Base-by-base conservation (phyloP, 1,140 invertebrate species). In the Nylanderia fulva region DNA sequence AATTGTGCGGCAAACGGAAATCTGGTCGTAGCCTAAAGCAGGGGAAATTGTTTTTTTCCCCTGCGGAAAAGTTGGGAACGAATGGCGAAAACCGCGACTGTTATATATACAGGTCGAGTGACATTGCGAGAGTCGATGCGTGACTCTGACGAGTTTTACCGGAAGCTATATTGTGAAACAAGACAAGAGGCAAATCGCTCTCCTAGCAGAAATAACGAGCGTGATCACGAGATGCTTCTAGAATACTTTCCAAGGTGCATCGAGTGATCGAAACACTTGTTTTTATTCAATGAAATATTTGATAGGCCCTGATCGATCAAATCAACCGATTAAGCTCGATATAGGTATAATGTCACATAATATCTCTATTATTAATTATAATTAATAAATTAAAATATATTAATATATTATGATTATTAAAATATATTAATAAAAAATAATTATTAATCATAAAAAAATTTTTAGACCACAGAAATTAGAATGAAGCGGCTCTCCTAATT, bases 1-100 rank as follows among this genome's bases (percentile, higher is more conserved):
- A 76, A 76, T 63, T 76, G 74, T 76, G 24, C 33, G 56, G 29
- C 52, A 52, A 58, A 8, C 52, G 71, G 71, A 74, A 58, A 74
- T 74, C 71, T 39, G 33, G 39, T 52, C 52, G 52, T n/a, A 11
- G 33, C 8, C 52, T n/a, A 4, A 21, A 11, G 7, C 2, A 36
- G 33, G 36, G 36, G 36, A 27, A 8, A 24, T 6, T 76, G 74
- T 76, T 76, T 63, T 76, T 76, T 63, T n/a, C n/a, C n/a, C 74
- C 39, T 58, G 21, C 33, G 54, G 15, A 60, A n/a, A 75, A 27
- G 33, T 11, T 61, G 72, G 15, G 42, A 75, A 75, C 18, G 36
- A 76, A 63, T 13, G 58, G 36, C 18, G 58, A 63, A 39, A 76
- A 63, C 18, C 72, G 29, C 5, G 18, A 48, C 15, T n/a, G n/a